Conservation (phyloP, 2,113 vertebrate species). For the Cnemophilus loriae region DNA sequence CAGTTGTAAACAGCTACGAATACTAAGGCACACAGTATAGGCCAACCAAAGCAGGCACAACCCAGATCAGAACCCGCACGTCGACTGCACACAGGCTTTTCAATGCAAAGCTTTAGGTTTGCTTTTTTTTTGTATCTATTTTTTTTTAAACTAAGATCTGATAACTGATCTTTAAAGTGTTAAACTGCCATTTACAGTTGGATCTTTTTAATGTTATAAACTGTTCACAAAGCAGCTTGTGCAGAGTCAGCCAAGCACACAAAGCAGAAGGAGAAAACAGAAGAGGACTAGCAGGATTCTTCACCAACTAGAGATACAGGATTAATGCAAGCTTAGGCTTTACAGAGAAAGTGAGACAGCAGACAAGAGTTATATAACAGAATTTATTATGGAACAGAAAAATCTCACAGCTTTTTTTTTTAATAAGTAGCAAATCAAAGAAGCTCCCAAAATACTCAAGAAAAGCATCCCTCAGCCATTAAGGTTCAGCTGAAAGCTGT, state of each 20-base stretch:
- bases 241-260: constrained; percentile 47
- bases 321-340: constrained; percentile 40
- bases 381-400: constrained; percentile 37
- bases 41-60: neutral
- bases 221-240: neutral
- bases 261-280: constrained; percentile 25
- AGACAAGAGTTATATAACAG: neutral
- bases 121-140: neutral
- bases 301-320: neutral
- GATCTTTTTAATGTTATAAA: neutral
- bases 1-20: neutral
- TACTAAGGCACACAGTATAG: neutral
- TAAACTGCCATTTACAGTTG: neutral
- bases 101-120: neutral
- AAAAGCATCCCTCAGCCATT: constrained; percentile 17
- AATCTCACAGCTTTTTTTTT: neutral
- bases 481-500: constrained; percentile 12
- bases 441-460: constrained; percentile 16
- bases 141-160: neutral
- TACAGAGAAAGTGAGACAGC: constrained; percentile 11
- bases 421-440: constrained; percentile 47
- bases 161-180: neutral
- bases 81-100: neutral
- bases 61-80: neutral
- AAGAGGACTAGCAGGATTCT: neutral